Percentiles rank a stretch among this genome's conserved stretches.
Conservation (phyloP, 23 tunicate genomes). For the Aplidium turbinatum region DNA sequence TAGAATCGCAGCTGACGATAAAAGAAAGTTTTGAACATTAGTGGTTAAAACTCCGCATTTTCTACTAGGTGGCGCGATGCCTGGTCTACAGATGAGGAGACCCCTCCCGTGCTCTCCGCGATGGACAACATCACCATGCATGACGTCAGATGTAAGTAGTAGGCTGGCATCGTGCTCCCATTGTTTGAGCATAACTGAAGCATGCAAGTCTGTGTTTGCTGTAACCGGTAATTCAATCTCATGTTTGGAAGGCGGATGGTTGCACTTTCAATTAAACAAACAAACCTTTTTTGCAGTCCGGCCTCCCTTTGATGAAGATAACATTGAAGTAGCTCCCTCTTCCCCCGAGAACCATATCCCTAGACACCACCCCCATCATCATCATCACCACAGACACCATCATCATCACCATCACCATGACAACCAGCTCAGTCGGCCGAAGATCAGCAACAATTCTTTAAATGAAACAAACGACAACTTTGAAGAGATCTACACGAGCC, state of each 20-base stretch:
- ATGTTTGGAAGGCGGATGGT: neutral
- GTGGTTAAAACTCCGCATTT: neutral
- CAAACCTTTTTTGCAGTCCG: conserved; percentile 2
- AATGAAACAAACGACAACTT: neutral
- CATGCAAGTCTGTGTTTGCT: too few species aligned
- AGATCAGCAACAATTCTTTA: conserved; percentile 6
- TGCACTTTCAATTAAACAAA: neutral
- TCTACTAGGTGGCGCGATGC: conserved; percentile 60
- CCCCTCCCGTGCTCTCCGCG: neutral
- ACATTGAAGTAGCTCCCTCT: conserved; percentile 52
- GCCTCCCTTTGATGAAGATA: conserved; percentile 16
- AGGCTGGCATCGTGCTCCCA: neutral
- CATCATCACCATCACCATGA: too few species aligned
- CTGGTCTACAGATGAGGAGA: conserved; percentile 66
- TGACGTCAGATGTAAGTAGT: neutral
- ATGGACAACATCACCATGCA: conserved; percentile 26
- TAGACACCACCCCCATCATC: conserved; percentile 10
- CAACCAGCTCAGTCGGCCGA: conserved; percentile 31
- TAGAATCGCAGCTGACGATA: too few species aligned
- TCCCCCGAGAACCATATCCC: conserved; percentile 27
- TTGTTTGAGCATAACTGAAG: too few species aligned
- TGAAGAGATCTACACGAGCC: conserved; percentile 7
- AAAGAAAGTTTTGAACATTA: too few species aligned
- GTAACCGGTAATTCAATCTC: too few species aligned
- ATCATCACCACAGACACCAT: conserved; percentile 17